phyloP scores from a whole-genome alignment of 2,797 vertebrate species.

The Cossypha dichroa region DNA sequence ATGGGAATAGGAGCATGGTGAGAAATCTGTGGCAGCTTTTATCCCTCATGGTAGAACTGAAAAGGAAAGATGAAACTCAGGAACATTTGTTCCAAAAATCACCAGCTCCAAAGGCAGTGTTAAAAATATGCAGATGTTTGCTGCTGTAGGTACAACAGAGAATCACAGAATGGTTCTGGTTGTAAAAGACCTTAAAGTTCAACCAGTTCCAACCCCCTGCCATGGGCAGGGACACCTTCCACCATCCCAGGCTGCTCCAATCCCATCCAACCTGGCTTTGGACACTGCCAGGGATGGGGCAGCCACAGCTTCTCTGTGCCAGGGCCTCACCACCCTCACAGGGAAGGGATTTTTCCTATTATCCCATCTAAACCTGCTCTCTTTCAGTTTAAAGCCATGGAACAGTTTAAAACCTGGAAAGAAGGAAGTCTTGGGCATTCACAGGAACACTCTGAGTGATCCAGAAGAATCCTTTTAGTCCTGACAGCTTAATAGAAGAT shows the following conservation, averaged over 20 bases:
- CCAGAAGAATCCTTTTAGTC: too few species aligned
- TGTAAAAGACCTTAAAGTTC: neutral
- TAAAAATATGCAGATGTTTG: neutral
- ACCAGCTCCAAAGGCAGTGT: neutral
- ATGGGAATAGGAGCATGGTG: neutral
- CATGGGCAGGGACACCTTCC: neutral
- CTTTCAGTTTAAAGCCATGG: too few species aligned
- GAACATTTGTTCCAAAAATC: neutral
- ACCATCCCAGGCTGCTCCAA: fast-evolving
- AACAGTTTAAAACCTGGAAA: too few species aligned
- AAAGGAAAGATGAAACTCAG: neutral
- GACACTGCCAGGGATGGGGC: neutral
- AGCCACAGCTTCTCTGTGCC: too few species aligned
- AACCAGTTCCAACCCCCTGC: neutral
- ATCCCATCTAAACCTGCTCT: too few species aligned
- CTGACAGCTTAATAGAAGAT: too few species aligned
- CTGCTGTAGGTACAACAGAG: neutral
- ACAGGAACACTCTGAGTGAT: too few species aligned
- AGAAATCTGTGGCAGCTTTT: neutral
- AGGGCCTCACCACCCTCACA: too few species aligned
- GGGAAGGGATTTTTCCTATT: too few species aligned
- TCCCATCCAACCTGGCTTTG: fast-evolving
- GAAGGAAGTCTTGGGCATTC: too few species aligned
- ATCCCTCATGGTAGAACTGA: neutral
- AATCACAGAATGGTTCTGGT: neutral